Evolutionary conservation across 1,140 invertebrate species (phyloP).

Genomic region (Ganaspis sp.): DNA sequence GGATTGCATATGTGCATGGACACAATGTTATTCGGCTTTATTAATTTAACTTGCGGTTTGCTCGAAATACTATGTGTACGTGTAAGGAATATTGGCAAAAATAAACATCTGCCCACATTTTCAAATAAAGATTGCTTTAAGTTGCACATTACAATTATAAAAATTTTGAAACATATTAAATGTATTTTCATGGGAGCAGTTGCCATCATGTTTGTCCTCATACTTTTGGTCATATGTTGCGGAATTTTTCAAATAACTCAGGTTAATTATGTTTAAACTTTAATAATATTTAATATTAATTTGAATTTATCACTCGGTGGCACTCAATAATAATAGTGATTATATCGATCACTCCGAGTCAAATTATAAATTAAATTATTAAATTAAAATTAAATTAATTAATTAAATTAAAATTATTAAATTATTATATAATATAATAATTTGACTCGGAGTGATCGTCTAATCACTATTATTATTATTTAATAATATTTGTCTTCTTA

Average conservation of each 20-base stretch:
- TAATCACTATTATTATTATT: too few species aligned
- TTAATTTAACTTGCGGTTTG: neutral
- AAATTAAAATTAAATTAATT: too few species aligned
- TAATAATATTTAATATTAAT: too few species aligned
- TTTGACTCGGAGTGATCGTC: too few species aligned
- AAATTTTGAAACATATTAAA: neutral
- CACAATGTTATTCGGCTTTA: neutral
- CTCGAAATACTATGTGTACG: neutral
- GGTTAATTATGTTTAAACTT: too few species aligned
- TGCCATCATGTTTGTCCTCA: neutral
- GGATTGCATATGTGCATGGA: neutral
- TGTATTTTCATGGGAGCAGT: neutral
- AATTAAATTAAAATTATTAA: too few species aligned
- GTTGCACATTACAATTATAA: neutral
- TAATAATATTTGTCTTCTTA: too few species aligned
- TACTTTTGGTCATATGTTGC: neutral
- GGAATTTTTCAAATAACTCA: neutral
- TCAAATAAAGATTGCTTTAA: neutral
- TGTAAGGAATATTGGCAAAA: neutral
- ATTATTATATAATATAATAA: too few species aligned
- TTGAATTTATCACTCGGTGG: too few species aligned
- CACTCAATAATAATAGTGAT: too few species aligned
- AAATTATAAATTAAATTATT: too few species aligned
- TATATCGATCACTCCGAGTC: too few species aligned
- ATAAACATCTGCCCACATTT: neutral